Evolutionary conservation across 37 sponge, comb jelly and placozoan species (phyloP), one percentile per base, ranked within the genome.

Genomic region (Aplysina aerophoba): DNA sequence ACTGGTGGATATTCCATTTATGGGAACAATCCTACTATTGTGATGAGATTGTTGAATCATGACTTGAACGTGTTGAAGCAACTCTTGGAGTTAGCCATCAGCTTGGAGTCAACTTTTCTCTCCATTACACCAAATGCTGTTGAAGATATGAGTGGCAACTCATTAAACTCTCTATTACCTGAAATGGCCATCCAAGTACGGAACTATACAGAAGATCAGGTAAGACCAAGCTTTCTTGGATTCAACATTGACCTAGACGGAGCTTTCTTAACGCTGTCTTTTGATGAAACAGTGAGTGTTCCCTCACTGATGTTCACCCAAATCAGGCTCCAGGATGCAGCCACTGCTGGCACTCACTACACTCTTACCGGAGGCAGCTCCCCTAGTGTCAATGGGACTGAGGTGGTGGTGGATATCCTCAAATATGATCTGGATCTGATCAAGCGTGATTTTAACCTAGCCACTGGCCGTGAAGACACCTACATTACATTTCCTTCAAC

Each of bases 231-330:
- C 44, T 66, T 97, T 4, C n/a, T 39, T 12, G 34, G 65, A 30
- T 97, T 92, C 67, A 66, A 87, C 34, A 68, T 97, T 15, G 93
- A 97, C 80, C 44, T 97, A 80, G 91, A 92, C 88, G 87, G 88
- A 20, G 62, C 95, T 19, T 85, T 85, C 1, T 78, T 97, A 17
- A 92, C 92, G 0, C 59, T 97, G 33, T 91, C 41, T 58, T 97
- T 97, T 81, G 88, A 90, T 55, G 97, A 97, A 67, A 94, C 97
- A 15, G 95, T 94, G 14, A 90, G 94, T 55, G 72, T 78, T 31
- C 68, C 85, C 25, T 88, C 88, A 17, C 69, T 97, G 3, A 80
- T 63, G 63, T 64, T 83, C 19, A 74, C 63, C 12, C 85, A 79
- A 6, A 85, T 97, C 54, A 90, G 86, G 27, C 84, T 97, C 25